Conservation (phyloP, 2,113 vertebrate genomes). For the Rattus norvegicus region DNA sequence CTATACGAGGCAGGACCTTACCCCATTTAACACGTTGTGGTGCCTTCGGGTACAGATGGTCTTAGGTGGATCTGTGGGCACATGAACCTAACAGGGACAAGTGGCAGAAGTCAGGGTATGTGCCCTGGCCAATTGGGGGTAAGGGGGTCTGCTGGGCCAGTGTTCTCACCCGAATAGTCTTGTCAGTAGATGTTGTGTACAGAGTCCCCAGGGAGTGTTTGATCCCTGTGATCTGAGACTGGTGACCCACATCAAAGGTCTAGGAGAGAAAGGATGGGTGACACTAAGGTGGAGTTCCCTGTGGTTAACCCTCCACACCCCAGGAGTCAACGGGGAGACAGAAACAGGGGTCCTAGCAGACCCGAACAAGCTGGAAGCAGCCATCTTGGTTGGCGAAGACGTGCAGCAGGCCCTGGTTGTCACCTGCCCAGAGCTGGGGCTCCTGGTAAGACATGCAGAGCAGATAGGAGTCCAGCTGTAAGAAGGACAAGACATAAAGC, state of each 20-base stretch:
- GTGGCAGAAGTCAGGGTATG: not conserved
- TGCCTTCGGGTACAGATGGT: slow-evolving; percentile 90
- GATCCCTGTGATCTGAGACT: slow-evolving; percentile 92
- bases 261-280: slow-evolving; percentile 3
- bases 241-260: slow-evolving; percentile 93
- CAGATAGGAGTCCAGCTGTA: slow-evolving; percentile 92
- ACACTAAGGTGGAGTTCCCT: not conserved
- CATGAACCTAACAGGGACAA: slow-evolving; percentile 87
- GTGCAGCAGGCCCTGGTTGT: slow-evolving; percentile 90
- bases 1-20: slow-evolving; percentile 74
- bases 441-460: slow-evolving; percentile 91
- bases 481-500: not conserved
- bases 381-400: slow-evolving; percentile 88
- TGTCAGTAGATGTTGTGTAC: slow-evolving; percentile 93
- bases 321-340: not conserved
- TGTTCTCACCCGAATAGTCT: slow-evolving; percentile 89
- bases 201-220: slow-evolving; percentile 89
- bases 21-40: slow-evolving; percentile 89
- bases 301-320: not conserved
- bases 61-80: slow-evolving; percentile 92
- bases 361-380: slow-evolving; percentile 85
- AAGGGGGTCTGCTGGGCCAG: too few relatives aligned
- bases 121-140: fast-evolving
- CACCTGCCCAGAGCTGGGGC: slow-evolving; percentile 93
- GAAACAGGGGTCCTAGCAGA: slow-evolving; percentile 33